Conservation (phyloP, 1,140 invertebrate genomes). For the Melitaea cinxia region DNA sequence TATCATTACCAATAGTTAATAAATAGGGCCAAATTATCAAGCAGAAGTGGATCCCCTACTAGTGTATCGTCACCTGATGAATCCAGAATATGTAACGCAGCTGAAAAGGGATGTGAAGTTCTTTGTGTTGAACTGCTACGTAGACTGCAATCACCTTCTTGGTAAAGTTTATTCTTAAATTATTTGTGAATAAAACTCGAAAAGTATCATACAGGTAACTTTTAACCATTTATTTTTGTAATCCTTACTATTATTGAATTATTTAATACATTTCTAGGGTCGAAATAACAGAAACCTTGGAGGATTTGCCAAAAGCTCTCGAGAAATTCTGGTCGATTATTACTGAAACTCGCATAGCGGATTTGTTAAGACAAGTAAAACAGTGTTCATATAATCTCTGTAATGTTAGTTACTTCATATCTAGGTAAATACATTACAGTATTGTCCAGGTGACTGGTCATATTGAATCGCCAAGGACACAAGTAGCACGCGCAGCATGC, state of each 20-base stretch:
- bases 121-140: slow-evolving; percentile 56
- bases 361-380: slow-evolving; percentile 62
- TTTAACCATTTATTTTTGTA: neutral
- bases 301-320: slow-evolving; percentile 54
- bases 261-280: slow-evolving; percentile 52
- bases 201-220: neutral
- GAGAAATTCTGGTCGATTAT: slow-evolving; percentile 61
- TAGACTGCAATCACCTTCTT: slow-evolving; percentile 53
- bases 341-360: slow-evolving; percentile 57
- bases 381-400: neutral
- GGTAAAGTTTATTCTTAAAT: slow-evolving; percentile 38
- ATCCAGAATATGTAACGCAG: slow-evolving; percentile 43
- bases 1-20: neutral
- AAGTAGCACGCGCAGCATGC: slow-evolving; percentile 61
- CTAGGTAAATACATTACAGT: neutral
- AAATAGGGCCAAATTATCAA: slow-evolving; percentile 22
- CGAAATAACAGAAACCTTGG: slow-evolving; percentile 56
- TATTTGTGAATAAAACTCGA: neutral
- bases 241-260: neutral
- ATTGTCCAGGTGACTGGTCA: slow-evolving; percentile 47
- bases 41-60: slow-evolving; percentile 48
- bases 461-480: slow-evolving; percentile 65
- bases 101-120: slow-evolving; percentile 60
- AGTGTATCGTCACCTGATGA: slow-evolving; percentile 44
- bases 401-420: neutral